Conservation (phyloP, 2,888 invertebrate species). For the Caenorhabditis wallacei region DNA sequence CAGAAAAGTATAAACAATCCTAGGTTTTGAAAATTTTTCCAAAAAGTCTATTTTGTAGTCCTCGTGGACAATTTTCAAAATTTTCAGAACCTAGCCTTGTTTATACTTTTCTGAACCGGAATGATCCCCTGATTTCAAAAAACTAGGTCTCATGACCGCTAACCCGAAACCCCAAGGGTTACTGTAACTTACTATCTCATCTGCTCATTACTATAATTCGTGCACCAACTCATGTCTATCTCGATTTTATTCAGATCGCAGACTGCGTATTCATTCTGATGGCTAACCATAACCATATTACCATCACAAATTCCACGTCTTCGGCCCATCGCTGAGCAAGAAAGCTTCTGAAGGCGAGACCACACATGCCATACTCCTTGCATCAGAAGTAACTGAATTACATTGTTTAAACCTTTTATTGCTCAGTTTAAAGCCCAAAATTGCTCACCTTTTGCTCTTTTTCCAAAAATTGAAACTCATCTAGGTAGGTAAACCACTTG, state of each 20-base stretch:
- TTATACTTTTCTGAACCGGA: too few relatives aligned
- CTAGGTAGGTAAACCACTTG: conserved; percentile 61
- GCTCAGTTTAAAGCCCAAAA: too few relatives aligned
- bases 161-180: background rate
- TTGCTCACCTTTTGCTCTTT: conserved; percentile 44
- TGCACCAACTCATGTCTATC: conserved; percentile 46
- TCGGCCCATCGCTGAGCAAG: conserved; percentile 32
- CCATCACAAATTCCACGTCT: conserved; percentile 42
- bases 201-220: conserved; percentile 48
- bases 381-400: conserved; percentile 38
- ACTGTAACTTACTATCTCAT: conserved; percentile 35
- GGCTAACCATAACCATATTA: conserved; percentile 40
- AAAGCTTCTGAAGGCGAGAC: conserved; percentile 47
- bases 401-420: too few relatives aligned
- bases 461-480: conserved; percentile 50
- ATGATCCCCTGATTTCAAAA: too few relatives aligned
- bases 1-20: too few relatives aligned
- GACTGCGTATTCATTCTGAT: conserved; percentile 40
- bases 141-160: too few relatives aligned
- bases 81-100: too few relatives aligned
- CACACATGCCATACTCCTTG: conserved; percentile 52
- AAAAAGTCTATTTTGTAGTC: too few relatives aligned
- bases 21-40: too few relatives aligned
- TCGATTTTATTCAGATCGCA: conserved; percentile 39
- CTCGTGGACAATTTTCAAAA: background rate